These are phyloP conservation scores for Mallotus villosus DNA, from an alignment of 2,797 vertebrate species.

Conservation along the genomic window DNA sequence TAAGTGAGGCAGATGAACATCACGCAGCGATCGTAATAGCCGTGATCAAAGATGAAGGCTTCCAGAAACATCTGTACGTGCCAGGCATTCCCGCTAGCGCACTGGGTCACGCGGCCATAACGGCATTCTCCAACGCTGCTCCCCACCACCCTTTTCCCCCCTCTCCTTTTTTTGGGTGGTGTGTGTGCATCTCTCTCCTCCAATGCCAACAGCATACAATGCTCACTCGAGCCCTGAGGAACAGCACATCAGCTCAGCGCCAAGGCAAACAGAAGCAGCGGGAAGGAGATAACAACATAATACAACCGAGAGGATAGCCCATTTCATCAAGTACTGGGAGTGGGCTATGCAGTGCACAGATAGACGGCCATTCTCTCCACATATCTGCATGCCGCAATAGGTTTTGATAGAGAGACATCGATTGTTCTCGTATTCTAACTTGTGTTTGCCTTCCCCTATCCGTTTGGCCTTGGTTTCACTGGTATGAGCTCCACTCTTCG, in stretches of 20 bases:
- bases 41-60: slow-evolving; percentile 49
- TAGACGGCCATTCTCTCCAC: slow-evolving; percentile 28
- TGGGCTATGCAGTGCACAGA: slow-evolving; percentile 23
- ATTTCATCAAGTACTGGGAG: slow-evolving; percentile 44
- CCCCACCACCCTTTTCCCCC: slow-evolving; percentile 14
- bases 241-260: slow-evolving; percentile 51
- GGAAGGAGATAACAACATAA: slow-evolving; percentile 58
- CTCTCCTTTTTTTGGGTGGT: not conserved
- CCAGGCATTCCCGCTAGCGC: slow-evolving; percentile 22
- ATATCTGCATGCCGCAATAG: not conserved
- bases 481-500: not conserved
- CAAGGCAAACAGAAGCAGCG: slow-evolving; percentile 45
- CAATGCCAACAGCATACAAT: slow-evolving; percentile 57
- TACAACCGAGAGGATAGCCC: slow-evolving; percentile 44
- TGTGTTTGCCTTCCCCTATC: too few relatives aligned
- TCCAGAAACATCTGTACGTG: slow-evolving; percentile 37
- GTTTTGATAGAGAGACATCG: too few relatives aligned
- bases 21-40: slow-evolving; percentile 26
- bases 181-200: slow-evolving; percentile 21
- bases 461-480: not conserved
- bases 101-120: slow-evolving; percentile 51
- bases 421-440: too few relatives aligned
- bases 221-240: slow-evolving; percentile 54
- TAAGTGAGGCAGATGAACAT: slow-evolving; percentile 57
- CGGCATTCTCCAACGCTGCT: not conserved